Percentiles rank a stretch among this genome's conserved stretches.
Conservation (phyloP, 2,888 invertebrate species). For the Cephus rjabovi region DNA sequence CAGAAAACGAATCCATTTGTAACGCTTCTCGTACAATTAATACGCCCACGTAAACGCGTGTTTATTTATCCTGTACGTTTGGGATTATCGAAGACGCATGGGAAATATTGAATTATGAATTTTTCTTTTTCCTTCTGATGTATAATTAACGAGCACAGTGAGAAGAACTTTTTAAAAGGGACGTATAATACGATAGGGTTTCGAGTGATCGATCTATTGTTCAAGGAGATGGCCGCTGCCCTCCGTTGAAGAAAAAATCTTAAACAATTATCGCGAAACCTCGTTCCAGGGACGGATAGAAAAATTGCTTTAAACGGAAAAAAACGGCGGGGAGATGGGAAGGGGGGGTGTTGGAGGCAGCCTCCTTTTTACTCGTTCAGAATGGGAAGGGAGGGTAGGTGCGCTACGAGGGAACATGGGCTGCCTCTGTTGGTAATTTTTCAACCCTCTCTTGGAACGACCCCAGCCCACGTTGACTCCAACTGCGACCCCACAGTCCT, state of each 20-base stretch:
- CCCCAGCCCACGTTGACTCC: not conserved
- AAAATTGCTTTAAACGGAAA: constrained; percentile 46
- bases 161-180: not conserved
- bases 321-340: constrained; percentile 23
- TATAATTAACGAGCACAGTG: too few species aligned
- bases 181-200: not conserved
- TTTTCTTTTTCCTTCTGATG: not conserved
- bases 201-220: not conserved
- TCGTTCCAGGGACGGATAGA: constrained; percentile 30
- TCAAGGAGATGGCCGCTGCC: not conserved
- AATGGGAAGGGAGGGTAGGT: not conserved
- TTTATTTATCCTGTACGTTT: not conserved
- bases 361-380: constrained; percentile 5
- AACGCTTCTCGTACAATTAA: not conserved
- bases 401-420: constrained; percentile 21
- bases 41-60: not conserved
- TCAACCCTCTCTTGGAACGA: constrained; percentile 25
- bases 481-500: constrained; percentile 7
- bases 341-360: not conserved
- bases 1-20: not conserved
- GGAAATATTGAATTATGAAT: not conserved
- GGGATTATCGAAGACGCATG: not conserved
- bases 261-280: constrained; percentile 45
- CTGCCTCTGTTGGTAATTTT: constrained; percentile 43
- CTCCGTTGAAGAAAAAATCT: constrained; percentile 31